Base-by-base conservation (phyloP, 2,113 vertebrate genomes). In the Lampris incognitus region DNA sequence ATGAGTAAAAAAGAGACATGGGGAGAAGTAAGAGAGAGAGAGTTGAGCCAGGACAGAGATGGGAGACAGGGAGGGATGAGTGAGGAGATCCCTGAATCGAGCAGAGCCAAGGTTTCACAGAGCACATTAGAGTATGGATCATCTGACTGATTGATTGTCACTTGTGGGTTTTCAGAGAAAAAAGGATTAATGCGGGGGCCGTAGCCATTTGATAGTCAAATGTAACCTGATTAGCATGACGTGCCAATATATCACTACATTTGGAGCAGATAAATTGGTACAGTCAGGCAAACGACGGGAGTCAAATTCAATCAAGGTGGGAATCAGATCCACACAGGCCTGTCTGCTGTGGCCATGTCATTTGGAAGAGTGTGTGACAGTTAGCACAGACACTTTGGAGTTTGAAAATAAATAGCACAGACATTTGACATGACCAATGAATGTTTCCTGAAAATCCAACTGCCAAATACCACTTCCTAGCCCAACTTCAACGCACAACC, bases 171-270 rank as follows among this genome's bases (percentile, higher is more conserved):
- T 85, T 82, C 74, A 76, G 71, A 56, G 46, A 87, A 78, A 86
- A 24, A 93, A 84, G 79, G 91, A 92, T 92, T 89, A 81, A 72
- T 11, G 71, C 55, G 13, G 75, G 66, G 72, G 73, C 66, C 4
- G 58, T 36, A 46, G 73, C 66, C 63, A 88, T 90, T 93, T 90
- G 82, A 76, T 88, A 90, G 88, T 93, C 89, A 90, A 83, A 91
- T 88, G 72, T 86, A 91, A 88, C 75, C 72, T 7, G 79, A 92
- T 93, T 91, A 90, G 75, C 85, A 76, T 88, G 87, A 89, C 87
- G 87, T 66, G 54, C 76, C 90, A 75, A 93, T 94, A 88, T 76
- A 82, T 92, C 88, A 89, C 80, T 39, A 60, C 73, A 87, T 92
- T 91, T 91, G 91, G 78, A 85, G 71, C 57, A 85, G 89, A 93